Conservation (phyloP, 2,888 invertebrate genomes). For the Caenorhabditis sinica region DNA sequence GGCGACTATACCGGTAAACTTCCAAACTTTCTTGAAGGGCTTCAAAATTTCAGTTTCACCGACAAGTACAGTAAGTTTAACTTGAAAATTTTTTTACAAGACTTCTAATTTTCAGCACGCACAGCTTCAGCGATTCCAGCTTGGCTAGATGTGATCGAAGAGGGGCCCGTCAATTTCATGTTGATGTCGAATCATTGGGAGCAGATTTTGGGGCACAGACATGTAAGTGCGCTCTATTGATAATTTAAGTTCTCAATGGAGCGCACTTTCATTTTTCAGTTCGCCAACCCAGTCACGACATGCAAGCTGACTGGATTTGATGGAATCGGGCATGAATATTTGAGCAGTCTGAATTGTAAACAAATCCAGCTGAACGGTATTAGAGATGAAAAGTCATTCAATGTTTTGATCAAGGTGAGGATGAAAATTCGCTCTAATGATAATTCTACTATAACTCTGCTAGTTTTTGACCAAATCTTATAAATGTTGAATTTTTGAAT, state of each 20-base stretch:
- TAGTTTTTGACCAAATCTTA: slow-evolving; percentile 16
- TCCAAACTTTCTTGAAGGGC: neutral
- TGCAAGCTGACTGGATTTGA: slow-evolving; percentile 37
- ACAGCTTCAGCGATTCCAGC: slow-evolving; percentile 4
- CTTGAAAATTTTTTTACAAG: neutral
- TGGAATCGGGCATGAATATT: slow-evolving; percentile 16
- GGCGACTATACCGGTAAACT: slow-evolving; percentile 31
- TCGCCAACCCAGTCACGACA: slow-evolving; percentile 10
- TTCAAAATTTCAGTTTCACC: slow-evolving; percentile 14
- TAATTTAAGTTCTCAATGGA: neutral
- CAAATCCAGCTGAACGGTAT: slow-evolving; percentile 28
- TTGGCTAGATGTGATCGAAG: slow-evolving; percentile 15
- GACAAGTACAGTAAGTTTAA: slow-evolving; percentile 36
- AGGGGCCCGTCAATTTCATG: neutral
- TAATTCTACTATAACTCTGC: no score
- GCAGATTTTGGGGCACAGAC: slow-evolving; percentile 5
- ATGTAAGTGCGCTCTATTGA: neutral
- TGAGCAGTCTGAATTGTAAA: neutral
- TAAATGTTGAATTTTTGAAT: neutral
- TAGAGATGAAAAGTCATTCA: slow-evolving; percentile 26
- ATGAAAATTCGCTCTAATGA: neutral
- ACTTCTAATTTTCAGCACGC: neutral
- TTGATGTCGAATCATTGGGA: slow-evolving; percentile 37
- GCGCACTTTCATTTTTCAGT: slow-evolving; percentile 1
- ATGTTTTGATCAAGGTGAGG: neutral